Evolutionary conservation across 2,797 vertebrate species (phyloP).

Genomic region (Glyptemys insculpta): DNA sequence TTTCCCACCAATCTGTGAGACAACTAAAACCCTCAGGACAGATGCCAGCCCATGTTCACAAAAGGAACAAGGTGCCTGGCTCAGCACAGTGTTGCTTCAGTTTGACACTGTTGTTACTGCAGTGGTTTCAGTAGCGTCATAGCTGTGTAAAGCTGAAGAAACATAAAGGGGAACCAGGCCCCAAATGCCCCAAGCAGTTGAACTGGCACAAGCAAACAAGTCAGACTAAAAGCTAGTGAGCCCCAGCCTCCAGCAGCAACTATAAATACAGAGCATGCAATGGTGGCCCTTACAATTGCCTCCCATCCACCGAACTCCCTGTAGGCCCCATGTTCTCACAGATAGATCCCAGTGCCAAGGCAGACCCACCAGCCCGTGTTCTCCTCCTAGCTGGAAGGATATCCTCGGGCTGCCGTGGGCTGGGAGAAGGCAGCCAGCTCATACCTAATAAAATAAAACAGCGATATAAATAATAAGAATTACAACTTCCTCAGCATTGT

Average conservation of each 20-base stretch:
- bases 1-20: not conserved
- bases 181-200: not conserved
- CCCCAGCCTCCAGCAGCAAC: not conserved
- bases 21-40: not conserved
- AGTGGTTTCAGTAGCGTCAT: not conserved
- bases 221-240: not conserved
- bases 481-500: not conserved
- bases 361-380: not conserved
- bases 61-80: not conserved
- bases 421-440: not conserved
- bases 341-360: not conserved
- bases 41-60: not conserved
- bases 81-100: not conserved
- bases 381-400: not conserved
- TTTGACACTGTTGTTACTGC: fast-evolving
- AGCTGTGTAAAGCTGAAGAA: not conserved
- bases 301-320: not conserved
- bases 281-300: not conserved
- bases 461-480: not conserved
- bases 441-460: not conserved
- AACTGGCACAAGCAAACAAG: not conserved
- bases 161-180: not conserved
- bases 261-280: slow-evolving; percentile 31
- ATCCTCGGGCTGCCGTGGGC: not conserved
- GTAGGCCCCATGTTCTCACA: not conserved